Evolutionary conservation across 2,113 vertebrate genomes (phyloP).

Genomic region (Thamnophis sirtalis): DNA sequence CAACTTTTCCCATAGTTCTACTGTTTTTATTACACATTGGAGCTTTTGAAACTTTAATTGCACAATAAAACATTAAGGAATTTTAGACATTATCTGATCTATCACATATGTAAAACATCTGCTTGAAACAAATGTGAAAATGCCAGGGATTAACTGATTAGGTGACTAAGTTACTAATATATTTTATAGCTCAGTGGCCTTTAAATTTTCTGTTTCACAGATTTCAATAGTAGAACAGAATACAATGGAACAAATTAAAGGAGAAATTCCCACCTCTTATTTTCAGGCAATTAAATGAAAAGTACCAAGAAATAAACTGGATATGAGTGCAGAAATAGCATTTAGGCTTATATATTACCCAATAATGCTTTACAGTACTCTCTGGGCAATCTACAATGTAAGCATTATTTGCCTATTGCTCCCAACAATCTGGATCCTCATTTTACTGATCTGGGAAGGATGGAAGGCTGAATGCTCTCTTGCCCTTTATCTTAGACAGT

Average conservation of each 20-base stretch:
- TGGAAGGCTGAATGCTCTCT: neutral
- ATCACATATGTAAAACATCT: slow-evolving; percentile 37
- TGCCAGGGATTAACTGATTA: neutral
- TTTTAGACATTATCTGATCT: slow-evolving; percentile 7
- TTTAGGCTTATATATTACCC: neutral
- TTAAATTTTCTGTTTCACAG: slow-evolving; percentile 1
- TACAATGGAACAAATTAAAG: neutral
- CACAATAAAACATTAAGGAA: slow-evolving; percentile 18
- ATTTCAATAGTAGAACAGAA: neutral
- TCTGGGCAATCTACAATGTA: neutral
- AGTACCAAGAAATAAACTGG: slow-evolving; percentile 21
- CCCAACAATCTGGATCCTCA: neutral
- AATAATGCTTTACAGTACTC: neutral
- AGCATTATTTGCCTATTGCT: neutral
- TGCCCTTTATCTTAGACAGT: neutral
- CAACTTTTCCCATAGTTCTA: neutral
- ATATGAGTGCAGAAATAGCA: slow-evolving; percentile 22
- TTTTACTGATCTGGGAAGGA: neutral
- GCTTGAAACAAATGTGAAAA: slow-evolving; percentile 8
- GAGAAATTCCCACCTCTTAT: neutral
- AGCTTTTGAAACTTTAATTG: slow-evolving; percentile 22
- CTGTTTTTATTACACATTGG: slow-evolving; percentile 26
- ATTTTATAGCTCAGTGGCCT: slow-evolving; percentile 24
- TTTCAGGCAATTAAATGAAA: slow-evolving; percentile 28
- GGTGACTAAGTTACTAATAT: neutral